Base-by-base conservation (phyloP, 2,113 vertebrate species). In the Smithornis capensis region DNA sequence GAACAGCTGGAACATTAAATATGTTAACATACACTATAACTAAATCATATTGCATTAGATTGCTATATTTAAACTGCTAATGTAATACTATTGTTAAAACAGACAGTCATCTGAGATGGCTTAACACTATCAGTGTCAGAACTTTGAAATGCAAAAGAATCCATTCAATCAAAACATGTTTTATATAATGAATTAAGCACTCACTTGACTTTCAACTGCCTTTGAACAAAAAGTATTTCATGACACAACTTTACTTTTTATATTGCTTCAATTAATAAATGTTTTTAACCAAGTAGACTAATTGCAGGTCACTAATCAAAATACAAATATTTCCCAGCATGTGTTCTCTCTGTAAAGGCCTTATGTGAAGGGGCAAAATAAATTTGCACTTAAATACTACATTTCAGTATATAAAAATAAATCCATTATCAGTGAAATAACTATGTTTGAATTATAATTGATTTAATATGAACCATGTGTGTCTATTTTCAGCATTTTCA, bases 131-230 rank as follows among this genome's bases (percentile, higher is more conserved):
- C 74, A 83, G 50, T 86, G 59, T 86, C 91, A 95, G 67, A 83
- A 94, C 21, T 68, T 73, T n/a, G n/a, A 83, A 82, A 96, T 37
- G 27, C 31, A 63, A 77, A 47, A 80, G 28, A 91, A 94, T 35
- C 22, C 33, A 74, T 47, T 83, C 55, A 91, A 94, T 92, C 59
- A 94, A 95, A 95, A 79, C 70, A 57, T 60, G 15, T 45, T 92
- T 85, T 89, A 92, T 75, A 79, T 35, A 91, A 94, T 75, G 33
- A 96, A 95, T 87, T 76, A 87, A 94, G 73, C 45, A 91, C 79
- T 87, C 49, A 91, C 37, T 69, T 79, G 62, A 16, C 64, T 93
- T 91, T 84, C 82, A 94, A 35, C 18, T 87, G 40, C n/a, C 40
- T 85, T 75, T 67, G 50, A 93, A 83, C 33, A 60, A 85, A 60